A percentile compares a stretch with the other conserved stretches of the same genome.
Evolutionary conservation across 2,888 invertebrate species (phyloP).

Genomic region (Drosophila aldrichi): DNA sequence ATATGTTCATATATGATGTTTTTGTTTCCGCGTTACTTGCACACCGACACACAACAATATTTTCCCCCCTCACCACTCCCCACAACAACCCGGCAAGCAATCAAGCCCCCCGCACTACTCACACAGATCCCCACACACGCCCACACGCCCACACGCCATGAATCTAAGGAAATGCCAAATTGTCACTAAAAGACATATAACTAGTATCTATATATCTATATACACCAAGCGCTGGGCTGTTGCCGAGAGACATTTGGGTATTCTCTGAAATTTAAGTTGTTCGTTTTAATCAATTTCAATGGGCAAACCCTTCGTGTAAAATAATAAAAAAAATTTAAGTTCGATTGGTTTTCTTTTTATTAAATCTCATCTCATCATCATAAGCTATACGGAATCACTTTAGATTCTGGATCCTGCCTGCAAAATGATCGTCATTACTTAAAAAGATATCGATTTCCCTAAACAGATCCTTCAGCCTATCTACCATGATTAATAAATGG

Average conservation of each 20-base stretch:
- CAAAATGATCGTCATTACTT: background rate
- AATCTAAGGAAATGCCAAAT: slow-evolving; percentile 14
- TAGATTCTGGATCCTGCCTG: background rate
- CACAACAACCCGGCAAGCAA: background rate
- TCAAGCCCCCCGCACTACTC: background rate
- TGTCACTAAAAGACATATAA: background rate
- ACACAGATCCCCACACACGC: too few species aligned
- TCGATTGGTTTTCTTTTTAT: too few species aligned
- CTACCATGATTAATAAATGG: background rate
- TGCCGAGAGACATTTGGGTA: slow-evolving; percentile 36
- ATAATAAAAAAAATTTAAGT: slow-evolving; percentile 50
- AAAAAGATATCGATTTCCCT: too few species aligned
- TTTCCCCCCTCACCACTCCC: background rate
- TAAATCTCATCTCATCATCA: too few species aligned
- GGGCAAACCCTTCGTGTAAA: slow-evolving; percentile 42
- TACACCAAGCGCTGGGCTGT: slow-evolving; percentile 28
- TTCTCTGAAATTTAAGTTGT: slow-evolving; percentile 51
- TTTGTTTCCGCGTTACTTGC: slow-evolving; percentile 26
- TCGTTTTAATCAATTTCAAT: slow-evolving; percentile 42
- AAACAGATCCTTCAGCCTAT: background rate
- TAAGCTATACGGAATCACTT: background rate
- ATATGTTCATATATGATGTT: slow-evolving; percentile 24
- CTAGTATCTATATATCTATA: background rate
- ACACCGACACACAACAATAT: background rate
- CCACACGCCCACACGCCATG: background rate